Conservation (phyloP, 2,113 vertebrate genomes). For the Semicossyphus pulcher region DNA sequence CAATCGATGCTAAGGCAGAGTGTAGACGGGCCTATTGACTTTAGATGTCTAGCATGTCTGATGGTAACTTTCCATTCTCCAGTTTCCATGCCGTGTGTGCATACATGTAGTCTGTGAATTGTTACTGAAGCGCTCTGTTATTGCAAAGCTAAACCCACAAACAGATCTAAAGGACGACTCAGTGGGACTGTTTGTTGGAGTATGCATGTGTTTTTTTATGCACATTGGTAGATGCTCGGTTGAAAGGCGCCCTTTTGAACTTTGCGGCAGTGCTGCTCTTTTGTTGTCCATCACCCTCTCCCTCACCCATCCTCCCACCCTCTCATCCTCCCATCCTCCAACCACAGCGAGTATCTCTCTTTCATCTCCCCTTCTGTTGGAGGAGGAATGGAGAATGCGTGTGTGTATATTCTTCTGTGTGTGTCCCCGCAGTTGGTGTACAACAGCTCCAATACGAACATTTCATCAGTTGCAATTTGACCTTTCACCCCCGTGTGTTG, state of each 20-base stretch:
- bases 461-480: slow-evolving; percentile 54
- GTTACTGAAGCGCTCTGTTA: not conserved
- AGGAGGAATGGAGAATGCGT: slow-evolving; percentile 7
- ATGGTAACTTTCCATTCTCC: no score
- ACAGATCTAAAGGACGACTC: not conserved
- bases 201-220: slow-evolving; percentile 17
- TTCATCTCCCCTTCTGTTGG: slow-evolving; percentile 51
- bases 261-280: slow-evolving; percentile 58
- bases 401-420: slow-evolving; percentile 7
- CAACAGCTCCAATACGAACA: slow-evolving; percentile 20
- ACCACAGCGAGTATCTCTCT: slow-evolving; percentile 51
- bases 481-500: slow-evolving; percentile 49
- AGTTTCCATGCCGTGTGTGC: no score
- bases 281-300: slow-evolving; percentile 60
- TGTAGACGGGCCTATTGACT: no score
- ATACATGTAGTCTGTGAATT: not conserved
- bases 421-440: not conserved
- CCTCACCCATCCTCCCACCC: slow-evolving; percentile 35
- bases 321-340: slow-evolving; percentile 56
- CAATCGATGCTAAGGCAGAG: not conserved
- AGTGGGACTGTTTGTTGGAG: not conserved
- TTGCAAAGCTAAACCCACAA: not conserved
- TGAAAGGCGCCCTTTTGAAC: slow-evolving; percentile 74
- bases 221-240: slow-evolving; percentile 45
- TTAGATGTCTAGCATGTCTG: no score